phyloP scores from a whole-genome alignment of 2,888 invertebrate genomes.

The Temnothorax rugatulus region DNA sequence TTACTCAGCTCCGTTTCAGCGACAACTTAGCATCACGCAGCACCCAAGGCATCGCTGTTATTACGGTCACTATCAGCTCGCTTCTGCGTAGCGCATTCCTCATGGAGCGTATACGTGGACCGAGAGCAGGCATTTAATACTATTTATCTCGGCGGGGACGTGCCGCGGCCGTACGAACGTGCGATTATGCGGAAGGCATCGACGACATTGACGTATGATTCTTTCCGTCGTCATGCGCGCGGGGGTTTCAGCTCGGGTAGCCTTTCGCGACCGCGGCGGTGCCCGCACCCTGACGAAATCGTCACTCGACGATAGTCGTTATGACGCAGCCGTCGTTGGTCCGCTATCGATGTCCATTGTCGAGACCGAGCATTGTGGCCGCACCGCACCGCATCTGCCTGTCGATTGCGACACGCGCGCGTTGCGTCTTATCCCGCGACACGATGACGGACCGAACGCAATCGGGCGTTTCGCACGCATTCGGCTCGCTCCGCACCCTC shows the following conservation, averaged over 20 bases:
- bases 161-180: slow-evolving; percentile 27
- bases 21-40: slow-evolving; percentile 25
- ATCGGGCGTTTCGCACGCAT: slow-evolving; percentile 18
- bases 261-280: not conserved
- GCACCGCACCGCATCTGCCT: slow-evolving; percentile 45
- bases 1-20: slow-evolving; percentile 32
- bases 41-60: slow-evolving; percentile 4
- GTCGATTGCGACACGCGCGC: slow-evolving; percentile 44
- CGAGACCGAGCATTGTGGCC: slow-evolving; percentile 34
- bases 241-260: no score
- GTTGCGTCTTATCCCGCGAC: slow-evolving; percentile 42
- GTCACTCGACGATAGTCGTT: slow-evolving; percentile 11
- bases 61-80: slow-evolving; percentile 28
- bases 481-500: not conserved
- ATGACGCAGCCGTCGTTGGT: slow-evolving; percentile 30
- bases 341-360: not conserved
- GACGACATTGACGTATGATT: slow-evolving; percentile 60
- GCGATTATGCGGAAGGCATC: slow-evolving; percentile 53
- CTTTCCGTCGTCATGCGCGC: slow-evolving; percentile 32
- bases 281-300: slow-evolving; percentile 35
- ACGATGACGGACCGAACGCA: slow-evolving; percentile 9
- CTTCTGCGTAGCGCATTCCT: slow-evolving; percentile 40
- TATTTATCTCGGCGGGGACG: slow-evolving; percentile 35
- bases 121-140: slow-evolving; percentile 36
- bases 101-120: not conserved